These are phyloP conservation scores for Microtus richardsoni DNA, from an alignment of 2,113 vertebrate species.

Conservation along the genomic window DNA sequence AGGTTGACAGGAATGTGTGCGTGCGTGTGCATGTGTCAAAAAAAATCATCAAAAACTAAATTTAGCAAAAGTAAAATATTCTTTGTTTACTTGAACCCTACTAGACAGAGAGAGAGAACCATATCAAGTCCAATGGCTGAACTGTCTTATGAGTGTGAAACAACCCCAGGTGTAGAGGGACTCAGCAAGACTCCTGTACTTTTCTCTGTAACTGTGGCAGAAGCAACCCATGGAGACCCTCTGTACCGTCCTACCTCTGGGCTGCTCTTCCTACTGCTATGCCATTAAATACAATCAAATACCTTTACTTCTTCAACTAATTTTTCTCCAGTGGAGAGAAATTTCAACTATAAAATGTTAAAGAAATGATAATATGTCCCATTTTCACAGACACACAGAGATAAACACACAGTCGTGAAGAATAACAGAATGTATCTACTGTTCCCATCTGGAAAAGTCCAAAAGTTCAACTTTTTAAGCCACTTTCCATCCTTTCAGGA, in stretches of 20 bases:
- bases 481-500: not conserved
- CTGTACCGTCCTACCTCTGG: too few species aligned
- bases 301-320: not conserved
- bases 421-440: not conserved
- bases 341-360: not conserved
- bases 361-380: not conserved
- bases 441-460: not conserved
- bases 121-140: not conserved
- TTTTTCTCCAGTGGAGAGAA: not conserved
- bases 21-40: not conserved
- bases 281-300: not conserved
- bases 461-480: not conserved
- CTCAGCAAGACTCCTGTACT: not conserved
- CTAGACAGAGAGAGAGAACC: not conserved
- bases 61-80: not conserved
- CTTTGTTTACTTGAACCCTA: not conserved
- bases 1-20: not conserved
- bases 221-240: not conserved
- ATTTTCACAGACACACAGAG: not conserved
- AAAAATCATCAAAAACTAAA: not conserved
- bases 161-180: not conserved
- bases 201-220: not conserved
- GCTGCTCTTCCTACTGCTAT: not conserved
- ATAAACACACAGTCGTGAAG: not conserved
- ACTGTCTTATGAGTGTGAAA: not conserved